A percentile compares a stretch with the other conserved stretches of the same genome.
These are phyloP conservation scores for Busseola fusca DNA, from an alignment of 2,888 invertebrate species.

Conservation along the genomic window DNA sequence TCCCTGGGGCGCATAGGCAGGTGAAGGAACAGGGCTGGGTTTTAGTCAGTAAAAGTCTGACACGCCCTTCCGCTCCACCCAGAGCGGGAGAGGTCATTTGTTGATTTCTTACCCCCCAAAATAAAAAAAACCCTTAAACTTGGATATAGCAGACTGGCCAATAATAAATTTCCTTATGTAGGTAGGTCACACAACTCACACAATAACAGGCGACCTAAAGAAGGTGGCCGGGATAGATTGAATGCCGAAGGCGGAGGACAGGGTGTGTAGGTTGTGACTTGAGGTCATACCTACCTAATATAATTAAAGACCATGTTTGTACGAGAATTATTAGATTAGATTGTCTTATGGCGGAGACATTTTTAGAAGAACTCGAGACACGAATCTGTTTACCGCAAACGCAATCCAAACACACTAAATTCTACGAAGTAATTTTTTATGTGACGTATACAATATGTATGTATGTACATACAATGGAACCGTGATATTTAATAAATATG, in stretches of 20 bases:
- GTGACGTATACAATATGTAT: conserved; percentile 34
- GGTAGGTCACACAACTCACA: too few species aligned
- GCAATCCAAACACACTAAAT: conserved; percentile 33
- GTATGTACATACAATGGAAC: conserved; percentile 30
- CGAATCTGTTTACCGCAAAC: conserved; percentile 2
- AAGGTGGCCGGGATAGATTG: not conserved
- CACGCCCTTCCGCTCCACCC: too few species aligned
- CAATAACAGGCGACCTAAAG: not conserved
- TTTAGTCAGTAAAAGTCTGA: too few species aligned
- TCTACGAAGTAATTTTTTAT: conserved; percentile 37
- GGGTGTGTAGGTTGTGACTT: not conserved
- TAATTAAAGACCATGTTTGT: not conserved
- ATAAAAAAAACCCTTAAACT: too few species aligned
- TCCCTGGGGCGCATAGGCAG: too few species aligned
- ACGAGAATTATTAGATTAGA: not conserved
- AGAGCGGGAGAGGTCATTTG: too few species aligned
- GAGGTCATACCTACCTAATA: not conserved
- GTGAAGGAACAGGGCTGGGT: too few species aligned
- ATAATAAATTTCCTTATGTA: not conserved
- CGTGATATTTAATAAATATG: conserved; percentile 43
- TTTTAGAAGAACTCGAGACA: conserved; percentile 10
- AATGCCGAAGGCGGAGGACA: not conserved
- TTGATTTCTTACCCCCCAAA: too few species aligned
- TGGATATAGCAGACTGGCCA: too few species aligned
- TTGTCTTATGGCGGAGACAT: conserved; percentile 24